Base-by-base conservation (phyloP, 1,140 invertebrate genomes). In the Drosophila guanche region DNA sequence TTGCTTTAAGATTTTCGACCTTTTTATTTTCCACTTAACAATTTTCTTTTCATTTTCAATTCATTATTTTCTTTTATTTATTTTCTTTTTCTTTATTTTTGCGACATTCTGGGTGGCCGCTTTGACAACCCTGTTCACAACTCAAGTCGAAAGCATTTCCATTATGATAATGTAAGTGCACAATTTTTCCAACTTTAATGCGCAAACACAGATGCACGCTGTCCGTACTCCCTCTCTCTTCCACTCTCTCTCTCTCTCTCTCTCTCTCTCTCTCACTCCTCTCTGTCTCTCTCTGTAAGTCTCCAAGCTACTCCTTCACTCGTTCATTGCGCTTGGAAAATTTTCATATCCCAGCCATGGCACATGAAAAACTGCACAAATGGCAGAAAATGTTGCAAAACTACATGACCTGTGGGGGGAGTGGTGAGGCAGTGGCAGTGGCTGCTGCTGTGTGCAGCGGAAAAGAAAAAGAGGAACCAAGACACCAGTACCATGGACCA, bases 121-220 rank as follows among this genome's bases (percentile, higher is more conserved):
- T 0, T 47, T 61, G 81, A 45, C 80, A 86, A 81, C 83, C 62
- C 81, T 88, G 68, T 25, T 53, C 68, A 54, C 16, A 20, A 20
- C 67, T 88, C 83, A 83, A 88, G 83, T 86, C 83, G 88, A 83
- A 88, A 83, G 54, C 81, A 78, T 86, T 86, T 88, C 75, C 83
- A 86, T 88, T 86, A 86, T 88, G 83, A 86, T 86, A 86, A 86
- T 86, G 83, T 86, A 86, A 86, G 78, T 88, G 83, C 83, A 83
- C 83, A 81, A 88, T 86, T 86, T 68, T 86, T 47, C 59, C 83
- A 86, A 86, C 81, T 88, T 79, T 74, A 75, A 86, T 81, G 74
- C 54, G 63, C 63, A 66, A 20, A 20, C 58, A 48, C 51, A 77
- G 54, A 75, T 63, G 71, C 43, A 61, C 60, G 53, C 16, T 52